phyloP scores from a whole-genome alignment of 2,888 invertebrate genomes.

The Pachliopta kotzebuea region DNA sequence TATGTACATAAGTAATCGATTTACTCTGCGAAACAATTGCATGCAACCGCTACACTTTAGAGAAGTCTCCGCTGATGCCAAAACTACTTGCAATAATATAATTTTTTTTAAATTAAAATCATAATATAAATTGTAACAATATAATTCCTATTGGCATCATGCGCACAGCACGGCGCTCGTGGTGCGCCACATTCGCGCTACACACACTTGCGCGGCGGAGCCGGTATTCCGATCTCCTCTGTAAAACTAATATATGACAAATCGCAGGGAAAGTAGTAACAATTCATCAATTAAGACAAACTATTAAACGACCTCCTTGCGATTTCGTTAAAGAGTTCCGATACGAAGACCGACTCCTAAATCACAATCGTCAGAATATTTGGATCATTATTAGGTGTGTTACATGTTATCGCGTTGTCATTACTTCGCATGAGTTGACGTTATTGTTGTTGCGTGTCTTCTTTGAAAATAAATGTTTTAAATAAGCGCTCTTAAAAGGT shows the following conservation, averaged over 20 bases:
- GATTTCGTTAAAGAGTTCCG: constrained; percentile 39
- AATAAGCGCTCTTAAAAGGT: constrained; percentile 55
- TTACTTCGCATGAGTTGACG: constrained; percentile 74
- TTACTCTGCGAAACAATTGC: constrained; percentile 59
- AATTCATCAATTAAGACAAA: constrained; percentile 33
- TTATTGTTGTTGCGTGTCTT: constrained; percentile 68
- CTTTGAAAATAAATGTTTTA: constrained; percentile 57
- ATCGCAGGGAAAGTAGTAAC: constrained; percentile 35
- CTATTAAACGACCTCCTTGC: constrained; percentile 35
- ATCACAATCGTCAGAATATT: constrained; percentile 55
- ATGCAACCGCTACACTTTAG: constrained; percentile 64
- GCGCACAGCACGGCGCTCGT: constrained; percentile 41
- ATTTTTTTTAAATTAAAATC: background rate
- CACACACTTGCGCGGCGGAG: constrained; percentile 76
- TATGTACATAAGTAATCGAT: constrained; percentile 31
- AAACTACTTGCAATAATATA: constrained; percentile 16
- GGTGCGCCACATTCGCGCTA: constrained; percentile 53
- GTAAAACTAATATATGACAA: constrained; percentile 33
- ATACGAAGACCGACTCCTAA: constrained; percentile 57
- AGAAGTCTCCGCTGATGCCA: constrained; percentile 52
- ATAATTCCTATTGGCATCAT: constrained; percentile 45
- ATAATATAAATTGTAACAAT: background rate
- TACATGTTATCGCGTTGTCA: constrained; percentile 71
- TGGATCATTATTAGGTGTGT: constrained; percentile 62
- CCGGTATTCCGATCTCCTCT: constrained; percentile 67